A percentile compares a stretch with the other conserved stretches of the same genome.
Conservation (phyloP, 1,140 invertebrate genomes). For the Drosophila dunni region DNA sequence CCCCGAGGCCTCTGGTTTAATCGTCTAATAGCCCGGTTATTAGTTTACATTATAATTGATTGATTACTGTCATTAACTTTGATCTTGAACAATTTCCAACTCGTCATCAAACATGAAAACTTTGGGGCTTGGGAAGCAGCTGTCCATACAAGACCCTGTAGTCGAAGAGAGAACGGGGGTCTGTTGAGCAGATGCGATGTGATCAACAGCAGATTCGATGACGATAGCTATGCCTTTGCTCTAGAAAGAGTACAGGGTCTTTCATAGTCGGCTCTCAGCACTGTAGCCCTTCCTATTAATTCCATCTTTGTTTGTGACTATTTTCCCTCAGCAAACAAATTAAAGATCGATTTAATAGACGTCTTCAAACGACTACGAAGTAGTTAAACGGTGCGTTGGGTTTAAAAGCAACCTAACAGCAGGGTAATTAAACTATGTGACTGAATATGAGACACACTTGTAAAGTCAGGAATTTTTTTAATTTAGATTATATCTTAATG, state of each 20-base stretch:
- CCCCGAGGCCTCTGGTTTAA: slow-evolving; percentile 48
- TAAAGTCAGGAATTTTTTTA: too few species aligned
- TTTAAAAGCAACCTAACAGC: background rate
- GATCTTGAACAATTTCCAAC: slow-evolving; percentile 35
- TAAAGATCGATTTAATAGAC: slow-evolving; percentile 52
- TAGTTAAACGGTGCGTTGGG: slow-evolving; percentile 23
- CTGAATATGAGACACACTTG: too few species aligned
- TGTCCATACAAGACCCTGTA: background rate
- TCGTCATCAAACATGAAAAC: background rate
- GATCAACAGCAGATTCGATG: too few species aligned
- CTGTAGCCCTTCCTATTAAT: background rate
- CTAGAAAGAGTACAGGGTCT: too few species aligned
- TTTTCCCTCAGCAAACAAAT: slow-evolving; percentile 37
- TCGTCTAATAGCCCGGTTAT: slow-evolving; percentile 57
- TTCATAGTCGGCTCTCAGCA: too few species aligned
- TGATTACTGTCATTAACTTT: slow-evolving; percentile 56
- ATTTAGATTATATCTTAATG: too few species aligned
- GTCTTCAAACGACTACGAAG: slow-evolving; percentile 12
- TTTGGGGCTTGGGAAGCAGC: slow-evolving; percentile 11
- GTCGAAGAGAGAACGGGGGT: too few species aligned
- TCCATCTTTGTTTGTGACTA: background rate
- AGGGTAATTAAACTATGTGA: too few species aligned
- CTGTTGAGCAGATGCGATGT: too few species aligned
- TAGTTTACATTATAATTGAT: slow-evolving; percentile 65
- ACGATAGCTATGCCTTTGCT: too few species aligned